phyloP scores from a whole-genome alignment of 1,140 invertebrate genomes.

The Capitella teleta region DNA sequence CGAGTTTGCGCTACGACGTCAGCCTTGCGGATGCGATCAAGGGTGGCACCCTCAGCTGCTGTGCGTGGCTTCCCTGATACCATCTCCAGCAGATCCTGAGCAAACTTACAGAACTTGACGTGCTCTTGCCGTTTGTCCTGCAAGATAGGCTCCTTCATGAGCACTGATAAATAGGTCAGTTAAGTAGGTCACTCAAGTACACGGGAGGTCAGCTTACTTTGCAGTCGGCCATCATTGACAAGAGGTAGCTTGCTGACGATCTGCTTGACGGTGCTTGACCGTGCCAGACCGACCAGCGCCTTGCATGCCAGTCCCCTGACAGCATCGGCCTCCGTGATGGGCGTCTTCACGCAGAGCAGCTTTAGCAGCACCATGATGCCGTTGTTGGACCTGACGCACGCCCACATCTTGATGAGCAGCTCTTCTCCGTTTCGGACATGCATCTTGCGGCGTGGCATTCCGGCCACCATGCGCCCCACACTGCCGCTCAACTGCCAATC shows the following conservation, averaged over 20 bases:
- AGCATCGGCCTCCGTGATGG: constrained; percentile 91
- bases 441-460: constrained; percentile 58
- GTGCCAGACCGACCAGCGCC: constrained; percentile 78
- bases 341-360: constrained; percentile 80
- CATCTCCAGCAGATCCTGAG: constrained; percentile 75
- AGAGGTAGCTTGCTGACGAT: constrained; percentile 91
- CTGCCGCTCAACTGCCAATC: not conserved
- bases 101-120: constrained; percentile 90
- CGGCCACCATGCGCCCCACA: constrained; percentile 19
- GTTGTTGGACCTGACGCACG: constrained; percentile 80
- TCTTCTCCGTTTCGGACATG: constrained; percentile 67
- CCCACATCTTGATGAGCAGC: constrained; percentile 81
- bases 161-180: constrained; percentile 44
- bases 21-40: constrained; percentile 47
- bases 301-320: constrained; percentile 79
- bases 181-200: not conserved
- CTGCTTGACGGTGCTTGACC: constrained; percentile 82
- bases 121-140: constrained; percentile 93
- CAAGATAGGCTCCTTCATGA: constrained; percentile 90
- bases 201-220: constrained; percentile 47
- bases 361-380: constrained; percentile 75
- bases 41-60: constrained; percentile 24
- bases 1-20: constrained; percentile 91
- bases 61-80: constrained; percentile 72
- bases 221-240: constrained; percentile 84